Conservation (phyloP, 2,113 vertebrate species). For the Atlantisia rogersi region DNA sequence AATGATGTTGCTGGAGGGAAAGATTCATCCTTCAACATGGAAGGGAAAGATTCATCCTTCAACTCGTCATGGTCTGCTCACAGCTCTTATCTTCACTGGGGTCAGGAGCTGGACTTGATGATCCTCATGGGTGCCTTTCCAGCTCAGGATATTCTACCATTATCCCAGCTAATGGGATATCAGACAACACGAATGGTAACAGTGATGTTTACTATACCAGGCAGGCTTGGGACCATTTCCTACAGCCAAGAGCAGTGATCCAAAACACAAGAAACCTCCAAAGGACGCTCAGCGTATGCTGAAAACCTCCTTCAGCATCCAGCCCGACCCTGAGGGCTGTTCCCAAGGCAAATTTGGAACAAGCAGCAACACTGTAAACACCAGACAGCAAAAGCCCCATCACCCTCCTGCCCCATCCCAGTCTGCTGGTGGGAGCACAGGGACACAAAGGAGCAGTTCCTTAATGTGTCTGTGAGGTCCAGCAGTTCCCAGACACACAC, state of each 20-base stretch:
- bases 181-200: neutral
- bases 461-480: neutral
- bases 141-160: neutral
- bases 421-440: fast-evolving
- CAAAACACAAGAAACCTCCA: neutral
- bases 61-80: neutral
- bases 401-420: neutral
- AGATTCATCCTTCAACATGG: neutral
- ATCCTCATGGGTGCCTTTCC: neutral
- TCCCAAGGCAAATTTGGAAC: neutral
- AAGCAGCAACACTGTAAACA: neutral
- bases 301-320: neutral
- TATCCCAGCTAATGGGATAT: neutral
- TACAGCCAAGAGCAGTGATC: neutral
- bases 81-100: neutral
- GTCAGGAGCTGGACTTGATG: neutral
- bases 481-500: neutral
- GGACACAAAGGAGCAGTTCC: neutral
- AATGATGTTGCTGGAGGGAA: neutral
- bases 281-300: fast-evolving
- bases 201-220: neutral
- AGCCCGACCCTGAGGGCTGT: neutral
- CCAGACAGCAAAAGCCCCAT: neutral
- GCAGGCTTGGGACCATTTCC: neutral
- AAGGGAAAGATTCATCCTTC: neutral